Conservation (phyloP, 2,797 vertebrate species). For the Melanogrammus aeglefinus region DNA sequence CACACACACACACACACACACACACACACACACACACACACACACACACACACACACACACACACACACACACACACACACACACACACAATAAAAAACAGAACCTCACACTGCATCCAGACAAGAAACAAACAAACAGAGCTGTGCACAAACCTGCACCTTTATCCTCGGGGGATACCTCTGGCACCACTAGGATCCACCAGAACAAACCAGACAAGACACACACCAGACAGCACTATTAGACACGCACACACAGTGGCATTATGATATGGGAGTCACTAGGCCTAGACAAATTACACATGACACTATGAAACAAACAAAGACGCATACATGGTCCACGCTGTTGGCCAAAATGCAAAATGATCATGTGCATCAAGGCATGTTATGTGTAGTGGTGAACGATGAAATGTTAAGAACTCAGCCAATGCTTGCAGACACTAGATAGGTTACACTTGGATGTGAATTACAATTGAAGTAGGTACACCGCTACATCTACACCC, state of each 20-base stretch:
- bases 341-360: not conserved
- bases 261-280: constrained; percentile 14
- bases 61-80: too few species aligned
- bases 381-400: not conserved
- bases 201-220: constrained; percentile 56
- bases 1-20: not conserved
- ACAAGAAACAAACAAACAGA: constrained; percentile 42
- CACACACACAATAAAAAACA: constrained; percentile 37
- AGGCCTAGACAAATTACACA: not conserved
- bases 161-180: constrained; percentile 72
- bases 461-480: constrained; percentile 23
- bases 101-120: constrained; percentile 37
- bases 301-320: not conserved
- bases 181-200: constrained; percentile 67
- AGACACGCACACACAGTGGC: constrained; percentile 53
- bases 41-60: constrained; percentile 31
- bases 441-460: constrained; percentile 4
- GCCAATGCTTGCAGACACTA: not conserved
- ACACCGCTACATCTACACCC: not conserved
- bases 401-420: constrained; percentile 1
- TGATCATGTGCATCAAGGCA: not conserved
- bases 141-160: constrained; percentile 79
- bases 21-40: constrained; percentile 37
- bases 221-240: constrained; percentile 63
- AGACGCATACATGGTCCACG: not conserved